A percentile compares a stretch with the other conserved stretches of the same genome.
phyloP scores from a whole-genome alignment of 2,888 invertebrate species.

The Ischnus inquisitorius region DNA sequence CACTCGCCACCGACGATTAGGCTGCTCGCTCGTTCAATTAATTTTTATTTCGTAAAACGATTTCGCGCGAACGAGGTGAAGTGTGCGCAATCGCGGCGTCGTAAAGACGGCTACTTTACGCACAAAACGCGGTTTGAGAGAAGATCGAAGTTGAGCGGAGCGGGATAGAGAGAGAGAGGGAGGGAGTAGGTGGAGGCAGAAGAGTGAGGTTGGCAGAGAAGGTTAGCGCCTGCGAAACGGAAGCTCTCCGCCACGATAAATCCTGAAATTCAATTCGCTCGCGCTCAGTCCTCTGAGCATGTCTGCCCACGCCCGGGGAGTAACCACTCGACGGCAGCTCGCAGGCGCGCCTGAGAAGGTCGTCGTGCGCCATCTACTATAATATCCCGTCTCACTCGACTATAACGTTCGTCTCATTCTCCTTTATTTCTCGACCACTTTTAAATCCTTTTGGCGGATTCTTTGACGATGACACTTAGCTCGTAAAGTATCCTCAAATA shows the following conservation, averaged over 20 bases:
- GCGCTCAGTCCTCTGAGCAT: constrained; percentile 61
- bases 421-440: constrained; percentile 41
- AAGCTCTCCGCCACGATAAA: constrained; percentile 84
- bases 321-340: constrained; percentile 68
- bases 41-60: constrained; percentile 65
- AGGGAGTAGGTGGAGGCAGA: constrained; percentile 47
- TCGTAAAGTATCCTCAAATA: constrained; percentile 68
- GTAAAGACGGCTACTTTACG: constrained; percentile 83
- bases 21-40: constrained; percentile 78
- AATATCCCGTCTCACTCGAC: constrained; percentile 46
- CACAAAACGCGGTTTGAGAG: constrained; percentile 69
- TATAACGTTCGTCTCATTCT: constrained; percentile 34
- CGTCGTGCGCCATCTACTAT: constrained; percentile 54
- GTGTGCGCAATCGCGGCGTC: constrained; percentile 75
- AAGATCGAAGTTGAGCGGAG: constrained; percentile 25
- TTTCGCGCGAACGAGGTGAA: constrained; percentile 17
- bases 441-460: constrained; percentile 60
- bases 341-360: constrained; percentile 61
- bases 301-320: constrained; percentile 71
- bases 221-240: constrained; percentile 79
- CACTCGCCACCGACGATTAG: constrained; percentile 31
- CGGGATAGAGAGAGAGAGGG: neutral
- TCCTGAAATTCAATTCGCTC: constrained; percentile 84
- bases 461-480: constrained; percentile 66
- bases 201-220: constrained; percentile 46